Evolutionary conservation across 2,113 vertebrate species (phyloP), one percentile per base, ranked within the genome.

Genomic region (Nannobrachium achirus): DNA sequence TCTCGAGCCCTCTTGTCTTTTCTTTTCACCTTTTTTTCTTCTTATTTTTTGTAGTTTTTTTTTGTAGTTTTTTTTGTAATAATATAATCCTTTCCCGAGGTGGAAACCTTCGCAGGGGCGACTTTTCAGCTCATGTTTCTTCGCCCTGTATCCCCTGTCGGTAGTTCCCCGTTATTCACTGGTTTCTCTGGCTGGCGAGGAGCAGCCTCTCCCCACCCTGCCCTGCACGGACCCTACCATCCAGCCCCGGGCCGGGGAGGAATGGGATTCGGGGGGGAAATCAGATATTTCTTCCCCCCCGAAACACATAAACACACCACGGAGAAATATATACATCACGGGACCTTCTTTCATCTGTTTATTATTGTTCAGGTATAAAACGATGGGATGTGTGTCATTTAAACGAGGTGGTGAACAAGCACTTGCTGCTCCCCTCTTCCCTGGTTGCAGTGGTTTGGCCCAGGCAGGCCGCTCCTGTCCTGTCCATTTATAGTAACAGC

Each of bases 401-500:
- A n/a, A n/a, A 14, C 2, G 14, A 66, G 46, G 55, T 65, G 48
- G 33, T 44, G 41, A 41, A 51, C 78, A 61, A n/a, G 71, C 84
- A 33, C 25, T n/a, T 33, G 25, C 25, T 0, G 3, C 25, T 5
- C 25, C 25, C 25, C 25, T 33, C 25, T 33, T 81, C 82, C 78
- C 72, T 55, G 84, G 33, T 48, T 61, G 14, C 25, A 70, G 67
- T 89, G 74, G 90, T 86, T 67, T 76, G 70, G 46, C 88, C 90
- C 88, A 55, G 85, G 74, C 83, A 82, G 89, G 76, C 80, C 77
- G 81, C 87, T 89, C 85, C 80, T 76, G 83, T 91, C 89, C 91
- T 91, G 84, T 91, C 93, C 92, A 94, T 94, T 94, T 94, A 94
- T 94, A 94, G 93, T 92, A 92, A 93, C 89, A 86, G 89, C 81